Conservation (phyloP, 2,888 invertebrate genomes). For the Heteropelma amictum region DNA sequence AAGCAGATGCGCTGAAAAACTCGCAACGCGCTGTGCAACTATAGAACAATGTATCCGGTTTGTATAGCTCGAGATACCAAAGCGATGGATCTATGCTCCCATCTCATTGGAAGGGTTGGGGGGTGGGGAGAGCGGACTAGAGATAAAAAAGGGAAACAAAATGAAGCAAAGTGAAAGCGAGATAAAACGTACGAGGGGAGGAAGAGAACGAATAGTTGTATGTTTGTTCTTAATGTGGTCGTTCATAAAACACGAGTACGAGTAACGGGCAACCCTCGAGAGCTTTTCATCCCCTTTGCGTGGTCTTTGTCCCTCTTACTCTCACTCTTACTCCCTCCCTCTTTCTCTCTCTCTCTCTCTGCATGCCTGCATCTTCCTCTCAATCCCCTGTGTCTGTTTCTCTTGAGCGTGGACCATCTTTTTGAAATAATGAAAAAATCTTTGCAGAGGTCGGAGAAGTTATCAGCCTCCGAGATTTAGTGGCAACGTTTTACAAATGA, state of each 20-base stretch:
- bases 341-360: no score
- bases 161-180: not conserved
- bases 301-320: not conserved
- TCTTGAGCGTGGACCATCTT: no score
- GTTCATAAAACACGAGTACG: slow-evolving; percentile 58
- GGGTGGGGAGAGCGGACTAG: no score
- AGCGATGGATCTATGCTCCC: slow-evolving; percentile 14
- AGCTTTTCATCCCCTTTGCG: slow-evolving; percentile 22
- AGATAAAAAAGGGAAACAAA: slow-evolving; percentile 17
- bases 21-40: slow-evolving; percentile 24
- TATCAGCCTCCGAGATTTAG: no score
- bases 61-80: not conserved
- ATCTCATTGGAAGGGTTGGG: slow-evolving; percentile 13
- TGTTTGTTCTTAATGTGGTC: slow-evolving; percentile 58
- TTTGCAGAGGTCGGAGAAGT: no score
- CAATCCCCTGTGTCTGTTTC: no score
- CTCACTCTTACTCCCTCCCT: not conserved
- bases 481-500: no score
- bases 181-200: slow-evolving; percentile 6
- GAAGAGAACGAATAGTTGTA: slow-evolving; percentile 50
- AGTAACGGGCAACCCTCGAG: slow-evolving; percentile 24
- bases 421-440: no score
- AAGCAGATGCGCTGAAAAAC: not conserved
- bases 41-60: not conserved
- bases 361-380: no score